Conservation (phyloP, 2,113 vertebrate species). For the Nothobranchius kuhntae region DNA sequence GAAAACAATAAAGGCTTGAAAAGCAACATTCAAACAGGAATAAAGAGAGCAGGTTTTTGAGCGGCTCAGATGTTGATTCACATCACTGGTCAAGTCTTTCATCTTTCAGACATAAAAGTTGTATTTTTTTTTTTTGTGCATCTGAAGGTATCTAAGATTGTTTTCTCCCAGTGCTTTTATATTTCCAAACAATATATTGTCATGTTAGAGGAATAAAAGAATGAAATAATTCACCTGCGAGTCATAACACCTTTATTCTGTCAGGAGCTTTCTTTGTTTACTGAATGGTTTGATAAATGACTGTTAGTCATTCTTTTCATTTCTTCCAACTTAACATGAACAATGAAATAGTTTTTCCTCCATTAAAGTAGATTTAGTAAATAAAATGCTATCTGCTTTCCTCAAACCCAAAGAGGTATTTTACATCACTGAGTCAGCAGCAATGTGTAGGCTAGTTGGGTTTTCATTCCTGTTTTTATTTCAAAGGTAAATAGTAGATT, state of each 20-base stretch:
- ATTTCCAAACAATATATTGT: background rate
- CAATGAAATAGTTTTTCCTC: background rate
- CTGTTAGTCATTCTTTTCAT: constrained; percentile 28
- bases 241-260: constrained; percentile 26
- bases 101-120: constrained; percentile 15
- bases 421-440: background rate
- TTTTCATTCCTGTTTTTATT: background rate
- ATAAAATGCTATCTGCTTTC: constrained; percentile 7
- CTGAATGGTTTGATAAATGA: constrained; percentile 29
- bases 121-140: constrained; percentile 5
- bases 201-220: background rate
- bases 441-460: background rate
- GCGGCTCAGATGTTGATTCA: constrained; percentile 21
- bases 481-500: no score
- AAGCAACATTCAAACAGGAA: constrained; percentile 2
- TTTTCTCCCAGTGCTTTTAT: constrained; percentile 12
- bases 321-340: constrained; percentile 1
- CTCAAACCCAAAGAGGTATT: background rate
- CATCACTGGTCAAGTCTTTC: constrained; percentile 26
- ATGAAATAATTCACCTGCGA: constrained; percentile 13
- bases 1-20: constrained; percentile 23
- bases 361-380: background rate
- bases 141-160: constrained; percentile 19
- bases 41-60: constrained; percentile 12
- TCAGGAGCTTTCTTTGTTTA: constrained; percentile 28